Base-by-base conservation (phyloP, 2,888 invertebrate species). In the Chymomyza fuscimana region DNA sequence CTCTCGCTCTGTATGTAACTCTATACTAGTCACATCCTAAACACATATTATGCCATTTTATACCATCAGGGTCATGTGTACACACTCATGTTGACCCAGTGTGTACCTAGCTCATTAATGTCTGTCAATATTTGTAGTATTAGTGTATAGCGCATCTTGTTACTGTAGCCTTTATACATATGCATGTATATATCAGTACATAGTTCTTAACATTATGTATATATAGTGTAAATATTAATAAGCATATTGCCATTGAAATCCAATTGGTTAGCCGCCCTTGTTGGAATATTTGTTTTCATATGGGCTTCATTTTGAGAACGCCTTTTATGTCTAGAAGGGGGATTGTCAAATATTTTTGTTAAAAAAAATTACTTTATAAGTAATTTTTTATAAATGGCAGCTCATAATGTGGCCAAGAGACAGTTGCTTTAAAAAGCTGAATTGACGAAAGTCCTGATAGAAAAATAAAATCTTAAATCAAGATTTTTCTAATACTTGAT, bases 41-140 rank as follows among this genome's bases (percentile, higher is more conserved):
- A 46, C 12, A 36, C 36, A 36, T 36, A 36, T 36, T 36, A 36
- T 36, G 7, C 56, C 5, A 58, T 32, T 58, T 58, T 5, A 32
- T 58, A 58, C 58, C 5, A 25, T 19, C 19, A 46, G 40, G 10
- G 40, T 46, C 40, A 7, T 46, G 12, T 46, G n/a, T 22, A 19
- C 15, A 56, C 19, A 52, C 52, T 52, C 56, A 46, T 46, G 12
- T 46, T 46, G 40, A 46, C 10, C 40, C 40, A 46, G 40, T 46
- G 40, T 46, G 22, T 58, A 29, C 58, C 58, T 60, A 36, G 60
- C 60, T 60, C 36, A 16, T 60, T 36, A 60, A 60, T 60, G 5
- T 60, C 19, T 58, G 60, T 60, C 29, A 36, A 36, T 60, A 60
- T 60, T 60, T 60, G 22, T 58, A 29, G 58, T 25, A 4, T 58